phyloP scores from a whole-genome alignment of 92 coral and sea anemone genomes.

The Epizoanthus stellaris region DNA sequence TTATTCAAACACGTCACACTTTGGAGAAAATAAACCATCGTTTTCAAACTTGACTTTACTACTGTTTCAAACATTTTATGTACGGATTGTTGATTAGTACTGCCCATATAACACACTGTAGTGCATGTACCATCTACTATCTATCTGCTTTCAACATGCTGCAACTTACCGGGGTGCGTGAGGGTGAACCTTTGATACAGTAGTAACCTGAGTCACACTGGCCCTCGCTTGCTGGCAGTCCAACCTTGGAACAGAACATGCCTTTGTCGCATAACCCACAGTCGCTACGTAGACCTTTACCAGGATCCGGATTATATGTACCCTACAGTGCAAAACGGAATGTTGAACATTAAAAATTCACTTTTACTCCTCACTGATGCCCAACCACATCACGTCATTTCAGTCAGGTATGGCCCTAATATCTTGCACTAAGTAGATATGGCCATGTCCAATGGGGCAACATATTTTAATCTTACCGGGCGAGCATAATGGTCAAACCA shows the following conservation, averaged over 20 bases:
- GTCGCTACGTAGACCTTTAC: slow-evolving; percentile 45
- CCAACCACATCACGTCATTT: too few species aligned
- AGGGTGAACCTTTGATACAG: slow-evolving; percentile 84
- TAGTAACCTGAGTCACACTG: slow-evolving; percentile 92
- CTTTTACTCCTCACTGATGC: not conserved
- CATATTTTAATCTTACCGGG: not conserved
- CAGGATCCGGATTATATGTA: slow-evolving; percentile 70
- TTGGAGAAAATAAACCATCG: too few species aligned
- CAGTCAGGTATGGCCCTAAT: too few species aligned
- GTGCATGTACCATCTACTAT: too few species aligned
- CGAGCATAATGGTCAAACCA: not conserved
- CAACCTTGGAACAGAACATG: slow-evolving; percentile 74
- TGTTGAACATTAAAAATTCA: not conserved
- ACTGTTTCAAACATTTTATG: not conserved
- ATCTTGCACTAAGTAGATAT: too few species aligned
- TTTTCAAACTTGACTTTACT: not conserved
- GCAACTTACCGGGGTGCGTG: slow-evolving; percentile 91
- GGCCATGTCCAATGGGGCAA: not conserved
- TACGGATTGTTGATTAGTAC: not conserved
- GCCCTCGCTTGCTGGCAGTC: slow-evolving; percentile 75
- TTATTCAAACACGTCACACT: too few species aligned
- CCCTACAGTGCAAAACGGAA: slow-evolving; percentile 59
- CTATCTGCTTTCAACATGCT: too few species aligned
- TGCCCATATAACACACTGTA: too few species aligned
- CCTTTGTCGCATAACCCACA: slow-evolving; percentile 81